Evolutionary conservation across 2,113 vertebrate genomes (phyloP).

Genomic region (Zootoca vivipara): DNA sequence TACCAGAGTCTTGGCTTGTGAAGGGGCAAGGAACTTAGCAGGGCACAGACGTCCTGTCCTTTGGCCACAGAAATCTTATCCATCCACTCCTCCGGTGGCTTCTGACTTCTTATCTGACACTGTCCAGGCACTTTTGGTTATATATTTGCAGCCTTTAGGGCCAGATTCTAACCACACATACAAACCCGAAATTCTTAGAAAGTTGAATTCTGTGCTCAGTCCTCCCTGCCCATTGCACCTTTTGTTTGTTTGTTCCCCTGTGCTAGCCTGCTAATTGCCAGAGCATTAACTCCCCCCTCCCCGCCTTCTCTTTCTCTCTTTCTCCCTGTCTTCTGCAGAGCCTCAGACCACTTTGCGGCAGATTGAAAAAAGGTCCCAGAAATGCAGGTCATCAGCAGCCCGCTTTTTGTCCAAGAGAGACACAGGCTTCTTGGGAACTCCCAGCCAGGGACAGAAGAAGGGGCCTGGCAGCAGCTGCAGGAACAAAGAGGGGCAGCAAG

Average conservation of each 20-base stretch:
- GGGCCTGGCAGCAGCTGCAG: background rate
- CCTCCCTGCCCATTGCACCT: background rate
- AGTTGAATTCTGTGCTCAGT: background rate
- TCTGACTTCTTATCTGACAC: too few relatives aligned
- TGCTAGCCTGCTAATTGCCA: background rate
- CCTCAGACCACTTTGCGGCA: background rate
- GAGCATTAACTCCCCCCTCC: too few relatives aligned
- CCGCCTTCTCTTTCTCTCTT: background rate
- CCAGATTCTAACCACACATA: too few relatives aligned
- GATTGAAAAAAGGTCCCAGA: background rate
- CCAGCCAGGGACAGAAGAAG: background rate
- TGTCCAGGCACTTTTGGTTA: background rate
- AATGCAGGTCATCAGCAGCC: background rate
- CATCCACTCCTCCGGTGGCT: background rate
- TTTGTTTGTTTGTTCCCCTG: background rate
- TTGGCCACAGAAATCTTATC: background rate
- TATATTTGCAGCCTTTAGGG: background rate
- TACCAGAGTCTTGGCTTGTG: too few relatives aligned
- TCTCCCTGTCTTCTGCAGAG: background rate
- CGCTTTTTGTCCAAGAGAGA: background rate
- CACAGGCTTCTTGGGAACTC: background rate
- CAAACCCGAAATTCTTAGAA: background rate
- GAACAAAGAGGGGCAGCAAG: background rate
- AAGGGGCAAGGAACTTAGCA: background rate
- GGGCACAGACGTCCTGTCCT: background rate